phyloP scores from a whole-genome alignment of 2,113 vertebrate species.

The Brienomyrus brachyistius region DNA sequence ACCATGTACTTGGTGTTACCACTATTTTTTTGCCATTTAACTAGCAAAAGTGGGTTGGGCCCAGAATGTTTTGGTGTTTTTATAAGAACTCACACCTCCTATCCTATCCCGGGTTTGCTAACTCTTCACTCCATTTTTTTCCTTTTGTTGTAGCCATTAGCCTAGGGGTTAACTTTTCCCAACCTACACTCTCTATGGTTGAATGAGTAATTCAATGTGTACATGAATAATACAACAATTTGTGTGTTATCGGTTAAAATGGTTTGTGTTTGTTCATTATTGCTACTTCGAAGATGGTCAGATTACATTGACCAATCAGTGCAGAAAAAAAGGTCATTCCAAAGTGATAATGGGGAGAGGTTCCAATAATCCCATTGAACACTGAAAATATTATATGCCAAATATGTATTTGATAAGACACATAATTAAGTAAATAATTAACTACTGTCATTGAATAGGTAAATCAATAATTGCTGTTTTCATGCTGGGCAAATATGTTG shows the following conservation, averaged over 20 bases:
- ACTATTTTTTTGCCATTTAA: not conserved
- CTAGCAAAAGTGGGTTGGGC: not conserved
- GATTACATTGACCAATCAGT: too few relatives aligned
- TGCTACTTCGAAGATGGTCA: too few relatives aligned
- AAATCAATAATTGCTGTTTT: not conserved
- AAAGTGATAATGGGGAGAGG: too few relatives aligned
- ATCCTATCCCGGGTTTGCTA: not conserved
- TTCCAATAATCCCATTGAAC: too few relatives aligned
- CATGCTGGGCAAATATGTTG: not conserved
- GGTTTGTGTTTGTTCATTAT: too few relatives aligned
- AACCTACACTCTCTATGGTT: not conserved
- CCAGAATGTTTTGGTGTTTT: not conserved
- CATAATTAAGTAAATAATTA: too few relatives aligned
- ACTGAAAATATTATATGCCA: too few relatives aligned
- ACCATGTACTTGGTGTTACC: not conserved
- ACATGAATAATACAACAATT: not conserved
- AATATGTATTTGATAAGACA: too few relatives aligned
- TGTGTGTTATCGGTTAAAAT: not conserved
- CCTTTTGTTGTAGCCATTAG: not conserved
- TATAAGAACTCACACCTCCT: not conserved
- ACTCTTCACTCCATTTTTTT: not conserved
- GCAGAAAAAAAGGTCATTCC: too few relatives aligned
- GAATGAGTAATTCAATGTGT: not conserved
- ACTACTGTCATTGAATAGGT: not conserved
- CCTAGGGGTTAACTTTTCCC: not conserved